Base-by-base conservation (phyloP, 2,113 vertebrate species). In the Rhineura floridana region DNA sequence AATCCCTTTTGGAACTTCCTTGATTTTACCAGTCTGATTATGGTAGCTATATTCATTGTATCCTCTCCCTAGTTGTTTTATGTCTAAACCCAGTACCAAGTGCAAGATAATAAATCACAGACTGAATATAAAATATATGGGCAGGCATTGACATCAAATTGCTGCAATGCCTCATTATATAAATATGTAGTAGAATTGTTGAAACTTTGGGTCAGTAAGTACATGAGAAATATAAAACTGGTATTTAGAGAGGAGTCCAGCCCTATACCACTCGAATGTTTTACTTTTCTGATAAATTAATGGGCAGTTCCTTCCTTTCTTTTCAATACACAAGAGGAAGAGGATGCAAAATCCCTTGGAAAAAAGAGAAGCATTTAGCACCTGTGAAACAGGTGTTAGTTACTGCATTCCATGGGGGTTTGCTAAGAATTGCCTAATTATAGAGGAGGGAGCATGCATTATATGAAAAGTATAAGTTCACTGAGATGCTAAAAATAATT, bases 361-460 rank as follows among this genome's bases (percentile, higher is more conserved):
- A 39, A 30, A 73, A 55, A 83, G 85, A 72, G 84, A 63, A 91
- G 9, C 5, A 0, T 75, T 11, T 88, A 90, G 79, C 90, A 86
- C 84, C 83, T 93, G 91, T 85, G 81, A 79, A 81, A 50, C 81
- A 89, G 72, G 28, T 88, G 91, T 87, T 50, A 92, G 82, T 91
- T 39, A 91, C 88, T 92, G 77, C 85, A 86, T 90, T 55, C 46
- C 87, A 25, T 42, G 81, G 87, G 79, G 88, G 86, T 89, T 1
- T 69, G 90, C 44, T 65, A 73, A 79, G 25, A 88, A 81, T 59
- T 86, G 0, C 75, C 80, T 33, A 65, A 93, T 91, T 75, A 87
- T 83, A 79, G 19, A 21, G 72, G 88, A 87, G 85, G 85, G 87
- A 92, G 92, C 84, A 91, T 88, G 86, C 83, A 70, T 91, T 90